Evolutionary conservation across 2,113 vertebrate genomes (phyloP), one percentile per base, ranked within the genome.

Genomic region (Panthera uncia): DNA sequence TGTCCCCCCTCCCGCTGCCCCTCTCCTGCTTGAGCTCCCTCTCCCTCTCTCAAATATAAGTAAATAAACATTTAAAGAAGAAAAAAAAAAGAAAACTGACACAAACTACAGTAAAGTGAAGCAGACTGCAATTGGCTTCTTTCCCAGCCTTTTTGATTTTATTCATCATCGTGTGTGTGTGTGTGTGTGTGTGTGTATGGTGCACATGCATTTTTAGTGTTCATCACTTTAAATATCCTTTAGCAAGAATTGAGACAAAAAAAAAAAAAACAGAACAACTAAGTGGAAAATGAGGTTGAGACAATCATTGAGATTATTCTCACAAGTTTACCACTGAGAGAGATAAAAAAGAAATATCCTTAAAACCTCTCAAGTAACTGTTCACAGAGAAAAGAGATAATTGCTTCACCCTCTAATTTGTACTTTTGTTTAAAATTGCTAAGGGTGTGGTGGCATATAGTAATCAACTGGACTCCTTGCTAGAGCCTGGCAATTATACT

Each of bases 91-190:
- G 52, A 81, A 96, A 89, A 84, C 23, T 27, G 63, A 88, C 1
- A 66, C 16, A 85, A 55, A 80, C 2, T 45, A 19, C 15, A 61
- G 5, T 81, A 68, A 97, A 91, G 21, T 41, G 33, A 94, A 91
- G 16, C 36, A 52, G 23, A 61, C 18, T 91, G 4, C 10, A 83
- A 7, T 71, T 41, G 3, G 16, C 7, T 87, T 78, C 5, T 89
- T 95, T 94, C 69, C 52, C 36, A 94, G 23, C 9, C 16, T 74
- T 94, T 95, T 76, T 91, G 6, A 78, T 82, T 45, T 76, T 85
- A 68, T 50, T 86, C 27, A 81, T 57, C 4, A 33, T 81, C 36
- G 21, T 50, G 6, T 66, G 50, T 50, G 50, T 50, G 13, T 36
- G 29, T 8, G 6, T 25, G 11, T 69, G 15, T 14, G 3, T 74